Conservation (phyloP, 2,797 vertebrate genomes). For the Kryptopterus vitreolus region DNA sequence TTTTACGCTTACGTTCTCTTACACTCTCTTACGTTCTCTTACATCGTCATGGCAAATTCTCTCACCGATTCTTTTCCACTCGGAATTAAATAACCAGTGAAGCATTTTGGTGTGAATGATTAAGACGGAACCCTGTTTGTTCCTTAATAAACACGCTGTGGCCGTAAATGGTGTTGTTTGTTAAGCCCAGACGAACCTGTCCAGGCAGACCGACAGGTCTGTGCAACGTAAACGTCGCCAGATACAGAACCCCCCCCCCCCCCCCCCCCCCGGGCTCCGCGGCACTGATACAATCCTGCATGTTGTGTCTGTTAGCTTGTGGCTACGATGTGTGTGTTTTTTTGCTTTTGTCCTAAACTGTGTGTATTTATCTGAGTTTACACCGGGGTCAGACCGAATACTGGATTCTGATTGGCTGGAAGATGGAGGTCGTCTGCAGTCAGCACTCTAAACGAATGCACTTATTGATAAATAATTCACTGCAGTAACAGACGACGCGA, state of each 20-base stretch:
- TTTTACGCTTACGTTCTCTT: too few species aligned
- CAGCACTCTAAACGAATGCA: too few species aligned
- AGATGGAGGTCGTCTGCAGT: too few species aligned
- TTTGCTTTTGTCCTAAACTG: not conserved
- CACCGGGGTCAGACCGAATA: too few species aligned
- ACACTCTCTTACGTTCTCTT: too few species aligned
- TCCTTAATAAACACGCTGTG: not conserved
- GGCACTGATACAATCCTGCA: not conserved
- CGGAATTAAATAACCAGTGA: not conserved
- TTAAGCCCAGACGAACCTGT: constrained; percentile 66
- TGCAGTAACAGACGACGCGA: too few species aligned
- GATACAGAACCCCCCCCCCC: too few species aligned
- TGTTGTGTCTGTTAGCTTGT: not conserved
- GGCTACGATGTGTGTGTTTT: not conserved
- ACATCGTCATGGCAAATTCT: too few species aligned
- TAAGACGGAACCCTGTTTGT: not conserved
- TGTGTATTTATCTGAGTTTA: not conserved
- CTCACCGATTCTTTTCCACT: not conserved
- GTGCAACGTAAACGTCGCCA: constrained; percentile 28
- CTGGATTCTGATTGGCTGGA: too few species aligned
- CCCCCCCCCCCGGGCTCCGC: not conserved
- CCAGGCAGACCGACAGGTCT: constrained; percentile 76
- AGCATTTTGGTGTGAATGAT: not conserved
- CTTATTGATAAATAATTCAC: too few species aligned
- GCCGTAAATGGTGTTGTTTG: constrained; percentile 32